phyloP scores from a whole-genome alignment of 2,888 invertebrate species.

The Agrypnus murinus region DNA sequence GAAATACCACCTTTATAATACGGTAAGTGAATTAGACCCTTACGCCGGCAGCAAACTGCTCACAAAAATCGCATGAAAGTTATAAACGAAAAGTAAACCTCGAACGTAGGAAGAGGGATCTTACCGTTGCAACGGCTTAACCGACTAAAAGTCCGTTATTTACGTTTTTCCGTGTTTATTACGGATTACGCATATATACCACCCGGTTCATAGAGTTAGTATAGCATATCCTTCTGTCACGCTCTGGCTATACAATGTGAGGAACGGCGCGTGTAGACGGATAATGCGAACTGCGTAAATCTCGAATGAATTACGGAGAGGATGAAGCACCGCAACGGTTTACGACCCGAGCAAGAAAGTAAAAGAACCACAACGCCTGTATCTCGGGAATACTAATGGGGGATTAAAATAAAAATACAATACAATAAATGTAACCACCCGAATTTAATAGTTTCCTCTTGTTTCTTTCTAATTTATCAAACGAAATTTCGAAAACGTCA shows the following conservation, averaged over 20 bases:
- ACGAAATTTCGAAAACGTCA: no score
- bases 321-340: conserved; percentile 37
- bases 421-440: conserved; percentile 24
- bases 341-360: conserved; percentile 35
- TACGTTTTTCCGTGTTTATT: conserved; percentile 37
- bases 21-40: conserved; percentile 21
- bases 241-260: conserved; percentile 32
- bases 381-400: conserved; percentile 36
- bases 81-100: conserved; percentile 17
- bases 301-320: conserved; percentile 38
- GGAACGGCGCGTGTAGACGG: conserved; percentile 22
- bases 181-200: conserved; percentile 34
- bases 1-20: conserved; percentile 16
- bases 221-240: conserved; percentile 35
- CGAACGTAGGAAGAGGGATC: conserved; percentile 8
- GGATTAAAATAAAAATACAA: conserved; percentile 36
- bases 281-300: conserved; percentile 36
- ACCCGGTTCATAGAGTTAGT: conserved; percentile 26
- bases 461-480: no score
- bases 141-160: conserved; percentile 33
- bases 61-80: conserved; percentile 21
- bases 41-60: conserved; percentile 11
- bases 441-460: conserved; percentile 13
- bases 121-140: conserved; percentile 31
- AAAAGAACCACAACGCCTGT: conserved; percentile 37